A percentile compares a stretch with the other conserved stretches of the same genome.
These are phyloP conservation scores for Pseudeuparius sepicola DNA, from an alignment of 2,888 invertebrate species.

Conservation along the genomic window DNA sequence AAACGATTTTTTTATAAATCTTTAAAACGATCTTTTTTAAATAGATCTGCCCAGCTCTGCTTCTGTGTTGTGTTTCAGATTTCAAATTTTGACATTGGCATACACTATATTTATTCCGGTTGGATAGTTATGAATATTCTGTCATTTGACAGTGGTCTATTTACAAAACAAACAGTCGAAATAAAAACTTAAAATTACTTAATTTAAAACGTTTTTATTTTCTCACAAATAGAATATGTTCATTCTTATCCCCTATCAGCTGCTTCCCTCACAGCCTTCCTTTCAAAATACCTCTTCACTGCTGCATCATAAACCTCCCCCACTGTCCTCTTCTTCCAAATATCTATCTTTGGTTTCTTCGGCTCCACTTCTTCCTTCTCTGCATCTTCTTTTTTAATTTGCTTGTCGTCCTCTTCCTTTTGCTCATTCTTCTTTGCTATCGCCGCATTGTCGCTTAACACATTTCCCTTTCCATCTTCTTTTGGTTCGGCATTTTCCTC, in stretches of 20 bases:
- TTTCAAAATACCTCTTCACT: slow-evolving; percentile 61
- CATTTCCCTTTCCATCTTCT: slow-evolving; percentile 21
- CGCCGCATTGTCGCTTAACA: slow-evolving; percentile 19
- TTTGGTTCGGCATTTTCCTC: slow-evolving; percentile 21
- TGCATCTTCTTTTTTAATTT: slow-evolving; percentile 20
- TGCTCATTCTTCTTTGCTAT: slow-evolving; percentile 18
- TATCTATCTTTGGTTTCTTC: slow-evolving; percentile 48
- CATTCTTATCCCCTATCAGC: slow-evolving; percentile 20
- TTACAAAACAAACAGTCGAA: too few species aligned
- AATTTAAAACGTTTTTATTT: too few species aligned
- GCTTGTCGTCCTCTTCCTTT: slow-evolving; percentile 19
- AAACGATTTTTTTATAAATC: too few species aligned
- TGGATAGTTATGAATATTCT: too few species aligned
- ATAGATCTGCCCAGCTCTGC: too few species aligned
- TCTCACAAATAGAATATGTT: too few species aligned
- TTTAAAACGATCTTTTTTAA: too few species aligned
- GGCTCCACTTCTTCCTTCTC: slow-evolving; percentile 22
- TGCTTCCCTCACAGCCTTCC: slow-evolving; percentile 46
- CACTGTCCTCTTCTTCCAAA: slow-evolving; percentile 79
- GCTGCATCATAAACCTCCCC: slow-evolving; percentile 69
- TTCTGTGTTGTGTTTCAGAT: too few species aligned
- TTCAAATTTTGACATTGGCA: too few species aligned
- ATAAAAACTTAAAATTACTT: too few species aligned
- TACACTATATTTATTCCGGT: too few species aligned
- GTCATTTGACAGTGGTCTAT: too few species aligned